phyloP scores from a whole-genome alignment of 1,140 invertebrate genomes.

The Lithobius niger region DNA sequence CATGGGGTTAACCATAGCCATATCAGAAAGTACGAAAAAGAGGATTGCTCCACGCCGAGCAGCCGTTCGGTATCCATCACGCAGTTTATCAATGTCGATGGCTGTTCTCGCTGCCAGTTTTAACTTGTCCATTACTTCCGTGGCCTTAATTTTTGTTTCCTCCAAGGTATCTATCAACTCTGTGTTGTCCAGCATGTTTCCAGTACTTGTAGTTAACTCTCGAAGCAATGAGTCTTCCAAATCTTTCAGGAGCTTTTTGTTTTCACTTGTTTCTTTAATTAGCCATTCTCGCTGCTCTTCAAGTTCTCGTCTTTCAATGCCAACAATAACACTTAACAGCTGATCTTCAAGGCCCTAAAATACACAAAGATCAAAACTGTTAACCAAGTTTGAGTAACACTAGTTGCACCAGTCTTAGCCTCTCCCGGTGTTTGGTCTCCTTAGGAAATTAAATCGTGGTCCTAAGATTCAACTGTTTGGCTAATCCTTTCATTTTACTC shows the following conservation, averaged over 20 bases:
- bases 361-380: constrained; percentile 8
- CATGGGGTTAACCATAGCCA: constrained; percentile 72
- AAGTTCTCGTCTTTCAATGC: constrained; percentile 64
- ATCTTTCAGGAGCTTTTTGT: constrained; percentile 63
- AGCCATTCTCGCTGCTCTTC: constrained; percentile 71
- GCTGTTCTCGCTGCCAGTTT: constrained; percentile 54
- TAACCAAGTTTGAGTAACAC: too few species aligned
- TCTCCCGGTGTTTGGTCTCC: too few species aligned
- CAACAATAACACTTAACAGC: constrained; percentile 68
- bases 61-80: constrained; percentile 65
- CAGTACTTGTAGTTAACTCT: constrained; percentile 64
- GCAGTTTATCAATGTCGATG: constrained; percentile 58
- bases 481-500: too few species aligned
- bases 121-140: constrained; percentile 53
- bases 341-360: constrained; percentile 71
- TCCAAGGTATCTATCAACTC: constrained; percentile 74
- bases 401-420: too few species aligned
- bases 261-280: constrained; percentile 68
- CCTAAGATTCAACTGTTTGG: too few species aligned
- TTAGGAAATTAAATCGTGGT: too few species aligned
- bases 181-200: constrained; percentile 81
- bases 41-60: constrained; percentile 71
- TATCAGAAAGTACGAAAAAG: constrained; percentile 76
- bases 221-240: constrained; percentile 66
- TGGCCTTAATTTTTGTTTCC: constrained; percentile 69